Evolutionary conservation across 2,888 invertebrate species (phyloP), one percentile per base, ranked within the genome.

Genomic region (Euplexia lucipara): DNA sequence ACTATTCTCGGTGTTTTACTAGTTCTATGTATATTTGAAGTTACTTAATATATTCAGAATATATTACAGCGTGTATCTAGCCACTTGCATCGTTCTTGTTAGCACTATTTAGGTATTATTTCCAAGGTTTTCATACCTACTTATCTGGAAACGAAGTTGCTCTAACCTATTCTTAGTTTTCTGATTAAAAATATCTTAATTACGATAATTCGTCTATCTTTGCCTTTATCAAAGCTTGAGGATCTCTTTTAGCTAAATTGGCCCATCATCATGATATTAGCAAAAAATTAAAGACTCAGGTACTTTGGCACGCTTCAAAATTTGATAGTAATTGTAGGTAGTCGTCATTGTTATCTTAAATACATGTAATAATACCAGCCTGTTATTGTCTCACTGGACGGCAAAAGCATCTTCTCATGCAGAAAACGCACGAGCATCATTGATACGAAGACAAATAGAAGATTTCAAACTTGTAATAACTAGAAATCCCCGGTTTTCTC

Each of bases 131-230:
- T 20, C 12, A 18, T 12, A 9, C n/a, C 12, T 12, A 9, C n/a
- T n/a, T 14, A 32, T 32, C 20, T 30, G 37, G 30, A 32, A 53
- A 39, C 16, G n/a, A 39, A 7, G 12, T 18, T 35, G 14, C 26
- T 56, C 42, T 42, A 42, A 14, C 32, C 16, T 18, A 10, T 42
- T 18, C n/a, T 7, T 18, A 5, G 49, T 12, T 35, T 42, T 35
- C 9, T n/a, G 26, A 37, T 51, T n/a, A n/a, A 16, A 30, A 22
- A 35, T 52, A 39, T 52, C 14, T 48, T 18, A 7, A 7, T 37
- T 10, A 58, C 20, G 39, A 58, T 58, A 30, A 30, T 5, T 39
- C n/a, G 4, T 53, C 20, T 30, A 52, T 37, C 10, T 6, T 16
- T 1, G 26, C 18, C 12, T 20, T 52, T 16, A 39, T 57, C 51